Percentiles rank a stretch among this genome's conserved stretches.
phyloP scores from a whole-genome alignment of 2,888 invertebrate species.

The Papilio protenor region DNA sequence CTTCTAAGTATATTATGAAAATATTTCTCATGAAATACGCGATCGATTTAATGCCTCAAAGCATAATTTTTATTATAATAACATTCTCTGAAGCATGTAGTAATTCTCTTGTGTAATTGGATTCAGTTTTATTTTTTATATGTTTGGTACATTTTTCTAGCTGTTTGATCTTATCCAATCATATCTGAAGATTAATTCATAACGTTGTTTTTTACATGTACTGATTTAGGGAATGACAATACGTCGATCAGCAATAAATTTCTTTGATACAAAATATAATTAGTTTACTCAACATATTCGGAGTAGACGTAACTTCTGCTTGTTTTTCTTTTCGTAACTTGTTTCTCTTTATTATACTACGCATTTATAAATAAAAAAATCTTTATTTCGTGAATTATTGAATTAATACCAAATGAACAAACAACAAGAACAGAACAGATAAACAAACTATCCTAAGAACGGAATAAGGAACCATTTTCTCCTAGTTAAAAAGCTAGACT shows the following conservation, averaged over 20 bases:
- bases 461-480: too few relatives aligned
- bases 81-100: background rate
- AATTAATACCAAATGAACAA: too few relatives aligned
- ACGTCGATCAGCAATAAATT: conserved; percentile 3
- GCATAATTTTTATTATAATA: background rate
- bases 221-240: conserved; percentile 1
- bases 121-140: background rate
- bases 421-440: too few relatives aligned
- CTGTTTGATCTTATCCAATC: background rate
- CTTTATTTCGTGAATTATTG: too few relatives aligned
- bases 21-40: background rate
- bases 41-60: background rate
- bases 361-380: too few relatives aligned
- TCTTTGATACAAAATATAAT: conserved; percentile 2
- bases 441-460: too few relatives aligned
- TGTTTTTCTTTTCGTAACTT: too few relatives aligned
- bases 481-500: too few relatives aligned
- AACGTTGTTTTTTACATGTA: conserved; percentile 1
- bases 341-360: too few relatives aligned
- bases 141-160: background rate
- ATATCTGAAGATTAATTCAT: conserved; percentile 7
- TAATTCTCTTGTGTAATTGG: background rate
- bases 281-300: background rate
- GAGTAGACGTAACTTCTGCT: background rate
- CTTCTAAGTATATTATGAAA: background rate